phyloP scores from a whole-genome alignment of 1,140 invertebrate species.

The Whitmania pigra region DNA sequence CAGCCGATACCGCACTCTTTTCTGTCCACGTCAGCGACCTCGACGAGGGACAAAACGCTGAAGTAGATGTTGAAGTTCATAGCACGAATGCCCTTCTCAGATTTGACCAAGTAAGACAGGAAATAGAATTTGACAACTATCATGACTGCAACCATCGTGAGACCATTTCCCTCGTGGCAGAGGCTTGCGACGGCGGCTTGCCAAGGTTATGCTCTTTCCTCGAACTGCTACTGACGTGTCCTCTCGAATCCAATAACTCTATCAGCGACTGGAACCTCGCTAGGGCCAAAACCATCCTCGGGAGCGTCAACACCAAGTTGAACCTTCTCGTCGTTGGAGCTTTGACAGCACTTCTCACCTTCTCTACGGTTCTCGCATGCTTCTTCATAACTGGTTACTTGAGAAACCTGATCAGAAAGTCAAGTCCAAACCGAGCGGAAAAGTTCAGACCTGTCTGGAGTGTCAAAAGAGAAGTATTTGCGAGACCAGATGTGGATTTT shows the following conservation, averaged over 20 bases:
- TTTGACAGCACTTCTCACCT: background rate
- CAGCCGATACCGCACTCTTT: background rate
- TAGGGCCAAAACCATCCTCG: background rate
- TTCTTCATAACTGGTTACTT: background rate
- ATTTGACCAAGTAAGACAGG: background rate
- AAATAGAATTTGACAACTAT: background rate
- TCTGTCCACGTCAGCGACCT: background rate
- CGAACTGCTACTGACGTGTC: background rate
- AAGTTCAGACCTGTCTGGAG: too few relatives aligned
- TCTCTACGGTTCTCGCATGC: background rate
- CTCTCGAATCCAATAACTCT: background rate
- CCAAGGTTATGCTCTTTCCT: background rate
- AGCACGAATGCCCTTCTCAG: background rate
- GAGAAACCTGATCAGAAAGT: background rate
- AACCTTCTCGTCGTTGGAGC: slow-evolving; percentile 1
- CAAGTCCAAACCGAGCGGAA: too few relatives aligned
- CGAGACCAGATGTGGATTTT: too few relatives aligned
- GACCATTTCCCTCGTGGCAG: background rate
- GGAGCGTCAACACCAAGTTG: background rate
- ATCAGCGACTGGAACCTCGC: background rate
- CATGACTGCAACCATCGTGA: background rate
- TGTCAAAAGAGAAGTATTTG: too few relatives aligned
- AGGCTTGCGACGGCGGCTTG: background rate
- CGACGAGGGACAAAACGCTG: background rate
- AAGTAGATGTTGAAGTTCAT: background rate